Evolutionary conservation across 2,797 vertebrate species (phyloP), one percentile per base, ranked within the genome.

Genomic region (Hyperoplus lanceolatus): DNA sequence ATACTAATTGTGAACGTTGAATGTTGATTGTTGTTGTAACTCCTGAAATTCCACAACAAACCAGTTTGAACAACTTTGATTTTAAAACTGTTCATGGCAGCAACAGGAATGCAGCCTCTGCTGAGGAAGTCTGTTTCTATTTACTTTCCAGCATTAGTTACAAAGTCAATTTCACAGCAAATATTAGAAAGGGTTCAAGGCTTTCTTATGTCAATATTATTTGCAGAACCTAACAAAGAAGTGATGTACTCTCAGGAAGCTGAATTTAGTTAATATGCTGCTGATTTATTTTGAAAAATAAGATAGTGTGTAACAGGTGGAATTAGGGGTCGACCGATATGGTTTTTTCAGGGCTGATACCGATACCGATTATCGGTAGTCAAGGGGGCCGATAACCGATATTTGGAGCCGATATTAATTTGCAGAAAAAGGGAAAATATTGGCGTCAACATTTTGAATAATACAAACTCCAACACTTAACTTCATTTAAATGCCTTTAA

Each of bases 161-260:
- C 50, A 14, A 81, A 70, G 56, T 68, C 21, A 70, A 45, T 69
- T 76, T 46, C 57, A 69, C 61, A 59, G 36, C n/a, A 69, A 70
- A 64, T 39, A 42, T 56, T 13, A 53, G 41, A 55, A 41, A 5
- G 29, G 45, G 57, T 76, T 29, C 60, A 13, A 60, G 11, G 21
- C 48, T 70, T 53, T 2, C 11, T 73, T 29, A 8, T 79, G 62
- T 60, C 46, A 71, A 6, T 48, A 62, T 15, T 42, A 39, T 55
- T 75, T 42, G 10, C 9, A 57, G 16, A 4, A 18, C 6, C 45
- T 36, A 38, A 5, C 4, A 42, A 65, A 38, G 46, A 13, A 56
- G 49, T 3, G 16, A 2, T 65, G 57, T 62, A 71, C 8, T 29
- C 7, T 41, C 39, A 45, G 16, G 1, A 39, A 65, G 43, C 72